Base-by-base conservation (phyloP, 2,888 invertebrate genomes). In the Tupiocoris notatus region DNA sequence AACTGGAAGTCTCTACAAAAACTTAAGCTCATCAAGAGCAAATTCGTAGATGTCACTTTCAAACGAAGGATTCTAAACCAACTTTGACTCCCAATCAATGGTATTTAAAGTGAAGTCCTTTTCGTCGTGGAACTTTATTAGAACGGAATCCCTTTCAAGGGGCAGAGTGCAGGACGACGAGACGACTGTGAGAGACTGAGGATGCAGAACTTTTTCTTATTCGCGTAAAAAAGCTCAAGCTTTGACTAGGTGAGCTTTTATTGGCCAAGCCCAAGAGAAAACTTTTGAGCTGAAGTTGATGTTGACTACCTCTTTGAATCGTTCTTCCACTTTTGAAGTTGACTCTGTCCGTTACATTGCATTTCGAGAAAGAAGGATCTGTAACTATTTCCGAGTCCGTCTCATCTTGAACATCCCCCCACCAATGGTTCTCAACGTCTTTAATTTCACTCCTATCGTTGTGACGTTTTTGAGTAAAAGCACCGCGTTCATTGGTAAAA, bases 161-260 rank as follows among this genome's bases (percentile, higher is more conserved):
- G 66, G n/a, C n/a, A n/a, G n/a, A n/a, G n/a, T n/a, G n/a, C n/a
- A n/a, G n/a, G n/a, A n/a, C n/a, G 57, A 25, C 56, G 54, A 12
- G 39, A 39, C 12, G 39, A 12, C 39, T 39, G 6, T 12, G 39
- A 39, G 39, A 12, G 12, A 39, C 39, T 39, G 39, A n/a, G n/a
- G n/a, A n/a, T n/a, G 20, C 39, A 39, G 65, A 70, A 70, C 70
- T 70, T 70, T 70, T 70, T 70, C 70, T 61, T 70, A 70, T 70
- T 70, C 61, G 58, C 58, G 17, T 23, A 59, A 59, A 54, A 58
- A 54, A 70, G 23, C 61, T 70, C 68, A 59, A 20, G 54, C 70
- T 70, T 58, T 70, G 68, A 70, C 70, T 70, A 70, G 59, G 58
- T 70, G 70, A 12, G 70, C 70, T 70, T 70, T 70, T 70, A 70